A percentile compares a stretch with the other conserved stretches of the same genome.
These are phyloP conservation scores for Latrodectus geometricus DNA, from an alignment of 1,140 invertebrate genomes.

Conservation along the genomic window DNA sequence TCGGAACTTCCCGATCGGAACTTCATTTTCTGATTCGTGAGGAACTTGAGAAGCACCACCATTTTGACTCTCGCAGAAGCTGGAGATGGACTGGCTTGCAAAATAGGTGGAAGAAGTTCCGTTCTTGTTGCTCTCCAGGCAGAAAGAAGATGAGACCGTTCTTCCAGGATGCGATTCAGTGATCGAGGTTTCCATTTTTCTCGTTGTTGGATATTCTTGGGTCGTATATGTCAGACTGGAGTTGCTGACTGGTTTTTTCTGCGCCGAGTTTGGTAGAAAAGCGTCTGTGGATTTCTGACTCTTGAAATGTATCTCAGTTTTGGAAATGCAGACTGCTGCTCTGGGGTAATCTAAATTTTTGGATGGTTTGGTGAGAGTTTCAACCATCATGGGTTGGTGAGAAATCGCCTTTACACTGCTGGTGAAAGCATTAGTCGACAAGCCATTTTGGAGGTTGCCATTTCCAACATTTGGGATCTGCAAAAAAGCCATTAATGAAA, in stretches of 20 bases:
- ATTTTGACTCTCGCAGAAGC: not conserved
- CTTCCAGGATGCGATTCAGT: not conserved
- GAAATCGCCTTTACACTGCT: constrained; percentile 12
- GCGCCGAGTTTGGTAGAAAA: not conserved
- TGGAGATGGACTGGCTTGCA: not conserved
- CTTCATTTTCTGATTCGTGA: not conserved
- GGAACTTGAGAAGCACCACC: not conserved
- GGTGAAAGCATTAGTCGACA: constrained; percentile 28
- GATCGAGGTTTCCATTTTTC: not conserved
- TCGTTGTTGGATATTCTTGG: not conserved
- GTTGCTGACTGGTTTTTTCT: not conserved
- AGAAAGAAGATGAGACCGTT: not conserved
- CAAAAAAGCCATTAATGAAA: too few relatives aligned
- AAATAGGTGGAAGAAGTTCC: not conserved
- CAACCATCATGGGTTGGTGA: constrained; percentile 49
- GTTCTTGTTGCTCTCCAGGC: not conserved
- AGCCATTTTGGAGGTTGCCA: not conserved
- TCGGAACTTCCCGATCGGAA: constrained; percentile 29
- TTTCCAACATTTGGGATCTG: not conserved
- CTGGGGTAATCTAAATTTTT: not conserved
- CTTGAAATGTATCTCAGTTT: constrained; percentile 33
- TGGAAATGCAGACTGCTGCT: constrained; percentile 46
- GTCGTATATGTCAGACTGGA: not conserved
- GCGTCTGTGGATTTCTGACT: not conserved
- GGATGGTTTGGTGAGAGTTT: constrained; percentile 24